A percentile compares a stretch with the other conserved stretches of the same genome.
Evolutionary conservation across 1,140 invertebrate species (phyloP).

Genomic region (Musca domestica): DNA sequence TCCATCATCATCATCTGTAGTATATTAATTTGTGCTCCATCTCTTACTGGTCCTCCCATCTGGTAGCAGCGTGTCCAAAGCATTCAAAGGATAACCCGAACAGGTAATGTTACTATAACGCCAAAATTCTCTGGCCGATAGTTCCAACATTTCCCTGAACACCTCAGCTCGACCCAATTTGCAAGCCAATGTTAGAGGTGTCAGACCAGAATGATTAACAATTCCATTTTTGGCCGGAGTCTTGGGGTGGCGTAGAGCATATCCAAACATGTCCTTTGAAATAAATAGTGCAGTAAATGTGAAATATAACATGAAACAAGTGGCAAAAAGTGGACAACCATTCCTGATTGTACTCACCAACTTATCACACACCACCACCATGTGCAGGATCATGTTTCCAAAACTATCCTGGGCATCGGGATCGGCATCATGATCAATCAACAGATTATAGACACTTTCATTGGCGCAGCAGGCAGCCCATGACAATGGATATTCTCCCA

Average conservation of each 20-base stretch:
- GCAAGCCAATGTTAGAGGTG: slow-evolving; percentile 92
- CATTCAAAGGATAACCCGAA: slow-evolving; percentile 94
- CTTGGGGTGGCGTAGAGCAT: slow-evolving; percentile 91
- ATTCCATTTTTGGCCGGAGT: slow-evolving; percentile 88
- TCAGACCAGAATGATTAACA: slow-evolving; percentile 83
- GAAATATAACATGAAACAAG: too few species aligned
- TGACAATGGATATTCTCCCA: slow-evolving; percentile 92
- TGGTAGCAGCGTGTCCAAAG: slow-evolving; percentile 90
- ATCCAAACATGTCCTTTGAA: slow-evolving; percentile 93
- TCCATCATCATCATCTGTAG: background rate
- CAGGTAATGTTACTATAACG: slow-evolving; percentile 99
- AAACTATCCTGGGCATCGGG: slow-evolving; percentile 89
- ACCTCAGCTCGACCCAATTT: slow-evolving; percentile 93
- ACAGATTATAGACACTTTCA: slow-evolving; percentile 95
- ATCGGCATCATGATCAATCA: slow-evolving; percentile 87
- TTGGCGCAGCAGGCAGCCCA: slow-evolving; percentile 97
- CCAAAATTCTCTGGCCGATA: slow-evolving; percentile 96
- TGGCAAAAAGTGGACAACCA: too few species aligned
- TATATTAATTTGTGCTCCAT: background rate
- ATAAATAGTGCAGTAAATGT: slow-evolving; percentile 10
- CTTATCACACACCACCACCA: slow-evolving; percentile 97
- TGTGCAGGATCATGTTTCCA: slow-evolving; percentile 96
- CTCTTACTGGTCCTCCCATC: slow-evolving; percentile 90
- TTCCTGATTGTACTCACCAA: slow-evolving; percentile 63
- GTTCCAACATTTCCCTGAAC: slow-evolving; percentile 96